Base-by-base conservation (phyloP, 2,113 vertebrate species). In the Cyphomyrus discorhynchus region DNA sequence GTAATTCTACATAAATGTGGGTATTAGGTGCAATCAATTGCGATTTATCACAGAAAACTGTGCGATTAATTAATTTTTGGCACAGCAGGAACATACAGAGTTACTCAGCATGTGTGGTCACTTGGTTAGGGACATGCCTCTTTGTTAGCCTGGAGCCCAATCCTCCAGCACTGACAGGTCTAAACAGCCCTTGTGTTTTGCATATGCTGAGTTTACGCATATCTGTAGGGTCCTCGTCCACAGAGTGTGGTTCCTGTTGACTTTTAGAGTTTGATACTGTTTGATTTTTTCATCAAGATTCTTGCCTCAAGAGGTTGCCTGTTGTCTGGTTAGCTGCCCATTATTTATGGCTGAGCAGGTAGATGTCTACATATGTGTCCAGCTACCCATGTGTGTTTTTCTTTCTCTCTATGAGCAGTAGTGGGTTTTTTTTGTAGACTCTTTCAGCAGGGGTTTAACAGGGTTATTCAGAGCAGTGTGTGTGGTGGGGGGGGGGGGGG, bases 151-250 rank as follows among this genome's bases (percentile, higher is more conserved):
- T 19, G 80, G 21, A 83, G 45, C 39, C 80, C 8, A 0, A 52
- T 31, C 49, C 49, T 53, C 13, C 42, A 24, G 27, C 10, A 93
- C 94, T 94, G 95, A 94, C 95, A 95, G 50, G 94, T 92, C 92
- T 93, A 93, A 95, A 91, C 94, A 91, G 94, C 95, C 94, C 93
- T 90, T 24, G 95, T 97, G 97, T 97, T 35, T 87, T 97, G 96
- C 97, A 96, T 97, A 96, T 97, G 97, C 97, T 97, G 95, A 94
- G 93, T 96, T 97, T 96, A 96, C 97, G 96, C 96, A 96, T 98
- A 95, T 98, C 98, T 98, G 97, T 98, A 98, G 94, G 96, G 95
- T 96, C 96, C 98, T 98, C 94, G 96, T 96, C 97, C 45, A 97
- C 96, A 95, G 4, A 98, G 97, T 95, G 94, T 96, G 97, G 95